Conservation (phyloP, 2,113 vertebrate species). For the Scalopus aquaticus region DNA sequence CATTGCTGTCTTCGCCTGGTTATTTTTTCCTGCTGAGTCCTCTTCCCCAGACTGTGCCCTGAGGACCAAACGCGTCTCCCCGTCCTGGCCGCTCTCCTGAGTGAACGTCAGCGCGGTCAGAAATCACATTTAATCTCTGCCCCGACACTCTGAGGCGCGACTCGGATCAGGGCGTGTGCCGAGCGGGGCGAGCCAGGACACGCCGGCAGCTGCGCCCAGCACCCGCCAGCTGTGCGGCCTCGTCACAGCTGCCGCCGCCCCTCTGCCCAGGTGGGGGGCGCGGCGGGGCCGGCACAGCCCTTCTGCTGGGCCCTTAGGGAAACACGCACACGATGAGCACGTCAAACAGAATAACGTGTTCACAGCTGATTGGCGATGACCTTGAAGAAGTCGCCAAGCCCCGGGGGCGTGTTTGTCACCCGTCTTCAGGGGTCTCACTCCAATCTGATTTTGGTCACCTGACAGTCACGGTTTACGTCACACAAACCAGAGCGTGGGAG, state of each 20-base stretch:
- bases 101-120: background rate
- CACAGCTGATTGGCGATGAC: background rate
- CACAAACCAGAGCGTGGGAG: background rate
- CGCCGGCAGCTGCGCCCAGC: background rate
- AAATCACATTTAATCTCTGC: background rate
- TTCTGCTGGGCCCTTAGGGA: no score
- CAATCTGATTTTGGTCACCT: background rate
- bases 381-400: background rate
- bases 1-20: background rate
- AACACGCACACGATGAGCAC: no score
- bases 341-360: background rate
- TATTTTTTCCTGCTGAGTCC: background rate
- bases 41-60: background rate
- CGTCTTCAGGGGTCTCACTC: background rate
- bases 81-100: background rate
- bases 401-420: background rate
- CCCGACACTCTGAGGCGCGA: background rate
- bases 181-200: background rate
- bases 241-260: background rate
- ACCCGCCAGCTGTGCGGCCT: rapidly evolving
- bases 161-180: background rate
- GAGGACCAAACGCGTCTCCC: background rate
- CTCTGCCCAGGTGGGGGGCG: background rate
- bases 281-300: no score
- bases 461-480: background rate